Base-by-base conservation (phyloP, 2,797 vertebrate species). In the Sebastes trivittatus region DNA sequence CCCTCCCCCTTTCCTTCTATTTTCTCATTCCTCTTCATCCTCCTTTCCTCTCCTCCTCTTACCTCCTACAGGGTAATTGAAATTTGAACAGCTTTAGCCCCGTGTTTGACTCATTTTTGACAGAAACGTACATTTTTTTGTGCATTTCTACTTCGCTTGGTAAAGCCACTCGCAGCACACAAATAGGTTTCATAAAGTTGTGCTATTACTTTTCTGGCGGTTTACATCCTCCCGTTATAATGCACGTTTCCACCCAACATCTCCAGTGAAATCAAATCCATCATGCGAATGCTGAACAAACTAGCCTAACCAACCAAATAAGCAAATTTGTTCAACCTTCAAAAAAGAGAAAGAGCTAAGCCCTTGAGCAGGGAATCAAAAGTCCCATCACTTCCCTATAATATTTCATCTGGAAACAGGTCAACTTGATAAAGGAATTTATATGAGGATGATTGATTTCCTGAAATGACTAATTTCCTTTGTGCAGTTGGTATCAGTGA, bases 381-480 rank as follows among this genome's bases (percentile, higher is more conserved):
- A 77, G 75, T 75, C 74, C 66, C 36, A 80, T 89, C 72, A 67
- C 65, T 83, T 82, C 55, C 27, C 73, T 77, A 75, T 85, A 87
- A 85, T 84, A 84, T 91, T 93, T 92, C 83, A 89, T 86, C 75
- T 87, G 86, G 78, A 94, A 93, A 85, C 88, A 88, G 92, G 90
- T 92, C 90, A 92, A 85, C 78, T 79, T 93, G 90, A 94, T 90
- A 90, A 89, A 88, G 85, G 85, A 88, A 92, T 93, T 93, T 70
- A 67, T 94, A 88, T 77, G 86, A 90, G 85, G 89, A 88, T 90
- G 91, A 94, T 90, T 95, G 92, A 95, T 94, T 94, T 91, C 72
- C 69, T 75, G 85, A 94, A 94, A 92, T 85, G 87, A 93, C 89
- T 93, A 87, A 93, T 93, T 93, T 91, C 77, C 87, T 90, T 78